Conservation (phyloP, 2,888 invertebrate species). For the Mesoligia furuncula region DNA sequence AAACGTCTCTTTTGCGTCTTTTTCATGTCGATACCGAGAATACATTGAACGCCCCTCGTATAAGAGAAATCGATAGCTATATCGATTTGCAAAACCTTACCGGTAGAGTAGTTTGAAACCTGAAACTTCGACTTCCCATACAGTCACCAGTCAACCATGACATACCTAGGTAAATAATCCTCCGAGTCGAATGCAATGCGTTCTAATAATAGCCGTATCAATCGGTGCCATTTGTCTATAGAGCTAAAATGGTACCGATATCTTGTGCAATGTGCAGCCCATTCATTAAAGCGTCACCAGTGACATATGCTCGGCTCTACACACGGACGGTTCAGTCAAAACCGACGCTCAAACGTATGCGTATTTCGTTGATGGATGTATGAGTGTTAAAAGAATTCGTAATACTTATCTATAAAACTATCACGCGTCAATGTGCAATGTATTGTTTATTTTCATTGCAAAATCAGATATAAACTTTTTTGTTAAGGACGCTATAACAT, state of each 20-base stretch:
- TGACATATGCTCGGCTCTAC: constrained; percentile 58
- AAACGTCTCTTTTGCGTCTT: too few relatives aligned
- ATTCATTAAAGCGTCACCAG: constrained; percentile 77
- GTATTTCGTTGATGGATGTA: constrained; percentile 58
- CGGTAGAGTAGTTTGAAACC: constrained; percentile 24
- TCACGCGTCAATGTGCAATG: constrained; percentile 61
- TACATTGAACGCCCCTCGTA: too few relatives aligned
- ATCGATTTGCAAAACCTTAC: constrained; percentile 16
- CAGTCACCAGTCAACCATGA: constrained; percentile 37
- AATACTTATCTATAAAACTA: constrained; percentile 61
- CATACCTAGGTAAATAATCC: constrained; percentile 68
- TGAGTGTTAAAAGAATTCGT: constrained; percentile 55
- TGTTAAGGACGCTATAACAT: too few relatives aligned
- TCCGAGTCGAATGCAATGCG: constrained; percentile 63
- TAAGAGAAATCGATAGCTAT: constrained; percentile 4
- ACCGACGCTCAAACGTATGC: constrained; percentile 17
- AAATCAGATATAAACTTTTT: constrained; percentile 63
- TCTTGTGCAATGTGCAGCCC: constrained; percentile 74
- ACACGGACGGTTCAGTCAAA: constrained; percentile 51
- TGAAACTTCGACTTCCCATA: constrained; percentile 36
- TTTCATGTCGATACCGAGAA: too few relatives aligned
- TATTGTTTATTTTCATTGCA: constrained; percentile 63
- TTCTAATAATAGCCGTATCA: constrained; percentile 81
- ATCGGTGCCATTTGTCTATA: constrained; percentile 79
- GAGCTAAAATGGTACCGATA: constrained; percentile 77